Conservation (phyloP, 2,113 vertebrate species). For the Melozone crissalis region DNA sequence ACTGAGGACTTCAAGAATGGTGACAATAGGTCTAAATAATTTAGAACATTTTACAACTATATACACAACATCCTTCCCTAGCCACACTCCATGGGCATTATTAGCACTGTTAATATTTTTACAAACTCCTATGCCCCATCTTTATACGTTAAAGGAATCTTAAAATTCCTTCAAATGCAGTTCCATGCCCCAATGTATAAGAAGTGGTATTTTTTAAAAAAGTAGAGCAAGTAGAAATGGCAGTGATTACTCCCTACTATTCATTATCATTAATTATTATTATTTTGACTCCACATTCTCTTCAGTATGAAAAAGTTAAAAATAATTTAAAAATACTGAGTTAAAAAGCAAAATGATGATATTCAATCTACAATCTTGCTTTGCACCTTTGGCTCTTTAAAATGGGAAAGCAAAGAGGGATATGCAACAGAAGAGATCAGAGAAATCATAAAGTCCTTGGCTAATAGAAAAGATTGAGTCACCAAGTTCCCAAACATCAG, state of each 20-base stretch:
- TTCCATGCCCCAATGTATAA: conserved; percentile 83
- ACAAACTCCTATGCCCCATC: conserved; percentile 66
- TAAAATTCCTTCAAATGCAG: conserved; percentile 75
- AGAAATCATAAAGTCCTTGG: conserved; percentile 28
- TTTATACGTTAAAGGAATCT: conserved; percentile 61
- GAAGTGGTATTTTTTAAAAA: conserved; percentile 86
- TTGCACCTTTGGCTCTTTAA: conserved; percentile 79
- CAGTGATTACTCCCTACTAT: conserved; percentile 80
- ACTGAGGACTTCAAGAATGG: conserved; percentile 77
- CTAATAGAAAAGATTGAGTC: background rate
- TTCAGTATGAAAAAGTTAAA: conserved; percentile 78
- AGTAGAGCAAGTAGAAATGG: conserved; percentile 93
- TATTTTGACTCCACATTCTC: conserved; percentile 72
- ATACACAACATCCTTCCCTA: conserved; percentile 76
- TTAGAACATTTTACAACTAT: conserved; percentile 84
- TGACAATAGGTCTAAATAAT: conserved; percentile 84
- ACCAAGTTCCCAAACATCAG: background rate
- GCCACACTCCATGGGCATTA: conserved; percentile 58
- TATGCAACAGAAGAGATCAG: background rate
- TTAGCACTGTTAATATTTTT: conserved; percentile 52
- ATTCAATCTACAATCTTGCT: conserved; percentile 77
- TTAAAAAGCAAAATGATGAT: conserved; percentile 73
- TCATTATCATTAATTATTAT: conserved; percentile 15
- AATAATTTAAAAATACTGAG: conserved; percentile 71
- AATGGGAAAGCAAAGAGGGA: conserved; percentile 71